Evolutionary conservation across 2,113 vertebrate genomes (phyloP), one percentile per base, ranked within the genome.

Genomic region (Dascyllus trimaculatus): DNA sequence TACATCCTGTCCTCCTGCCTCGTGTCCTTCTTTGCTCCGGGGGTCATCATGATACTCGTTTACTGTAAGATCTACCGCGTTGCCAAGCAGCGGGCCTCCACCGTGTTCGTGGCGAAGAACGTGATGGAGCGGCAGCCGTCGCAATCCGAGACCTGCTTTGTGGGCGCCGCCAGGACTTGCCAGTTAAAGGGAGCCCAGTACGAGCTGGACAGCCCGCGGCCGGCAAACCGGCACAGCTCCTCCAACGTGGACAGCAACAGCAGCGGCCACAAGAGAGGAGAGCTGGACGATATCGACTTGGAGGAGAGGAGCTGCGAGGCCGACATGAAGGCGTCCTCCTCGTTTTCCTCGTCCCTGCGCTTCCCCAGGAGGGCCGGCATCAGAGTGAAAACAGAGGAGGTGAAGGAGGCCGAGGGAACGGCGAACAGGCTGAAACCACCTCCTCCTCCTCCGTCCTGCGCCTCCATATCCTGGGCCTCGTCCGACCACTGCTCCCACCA

Each of bases 31-130:
- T 97, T 96, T 1, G 92, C 92, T 1, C 96, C 96, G 0, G 96
- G 96, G 15, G 63, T 97, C 25, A 93, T 96, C 90, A 97, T 97
- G 96, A 95, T 96, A 0, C 84, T 95, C 0, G 95, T 97, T 25
- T 97, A 97, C 76, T 96, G 95, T 82, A 95, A 96, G 67, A 97
- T 97, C 85, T 96, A 97, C 79, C 93, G 84, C 0, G 95, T 96
- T 11, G 96, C 95, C 0, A 93, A 94, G 57, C 95, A 88, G 56
- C 84, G 94, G 17, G 93, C 93, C 0, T 95, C 95, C 0, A 86
- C 93, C 0, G 90, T 96, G 48, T 94, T 96, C 0, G 87, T 94
- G 1, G 74, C 92, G 0, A 93, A 92, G 81, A 95, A 94, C 15
- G 90, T 88, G 17, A 71, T 84, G 86, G 69, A 74, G 65, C 81